phyloP scores from a whole-genome alignment of 2,113 vertebrate species.

The Chascanopsetta lugubris region DNA sequence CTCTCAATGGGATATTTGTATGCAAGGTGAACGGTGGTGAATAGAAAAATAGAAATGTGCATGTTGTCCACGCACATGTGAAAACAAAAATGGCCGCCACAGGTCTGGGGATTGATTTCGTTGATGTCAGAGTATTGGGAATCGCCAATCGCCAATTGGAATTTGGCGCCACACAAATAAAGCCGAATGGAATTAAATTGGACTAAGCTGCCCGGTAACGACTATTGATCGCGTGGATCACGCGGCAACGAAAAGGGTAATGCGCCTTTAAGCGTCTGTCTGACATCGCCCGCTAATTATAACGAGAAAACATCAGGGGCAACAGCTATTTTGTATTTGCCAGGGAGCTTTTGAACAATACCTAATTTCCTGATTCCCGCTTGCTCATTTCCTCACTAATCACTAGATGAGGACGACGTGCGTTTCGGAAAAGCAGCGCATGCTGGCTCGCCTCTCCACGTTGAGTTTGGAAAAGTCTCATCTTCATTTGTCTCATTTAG shows the following conservation, averaged over 20 bases:
- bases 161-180: neutral
- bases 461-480: constrained; percentile 44
- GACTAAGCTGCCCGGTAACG: neutral
- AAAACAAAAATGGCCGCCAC: too few relatives aligned
- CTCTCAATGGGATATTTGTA: too few relatives aligned
- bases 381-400: constrained; percentile 61
- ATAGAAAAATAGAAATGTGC: too few relatives aligned
- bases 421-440: constrained; percentile 38
- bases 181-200: too few relatives aligned
- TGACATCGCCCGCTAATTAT: constrained; percentile 12
- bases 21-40: too few relatives aligned
- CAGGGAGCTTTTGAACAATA: constrained; percentile 31
- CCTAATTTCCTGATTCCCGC: constrained; percentile 54
- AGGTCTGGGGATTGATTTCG: constrained; percentile 7
- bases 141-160: too few relatives aligned
- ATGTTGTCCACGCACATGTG: too few relatives aligned
- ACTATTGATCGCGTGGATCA: constrained; percentile 1
- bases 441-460: constrained; percentile 38
- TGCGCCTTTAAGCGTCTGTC: constrained; percentile 28
- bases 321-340: constrained; percentile 34
- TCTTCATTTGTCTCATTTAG: constrained; percentile 65
- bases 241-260: neutral
- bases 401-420: constrained; percentile 42
- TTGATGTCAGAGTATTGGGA: constrained; percentile 1
- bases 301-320: constrained; percentile 23